These are phyloP conservation scores for Poicephalus gulielmi DNA, from an alignment of 2,113 vertebrate species.

Conservation along the genomic window DNA sequence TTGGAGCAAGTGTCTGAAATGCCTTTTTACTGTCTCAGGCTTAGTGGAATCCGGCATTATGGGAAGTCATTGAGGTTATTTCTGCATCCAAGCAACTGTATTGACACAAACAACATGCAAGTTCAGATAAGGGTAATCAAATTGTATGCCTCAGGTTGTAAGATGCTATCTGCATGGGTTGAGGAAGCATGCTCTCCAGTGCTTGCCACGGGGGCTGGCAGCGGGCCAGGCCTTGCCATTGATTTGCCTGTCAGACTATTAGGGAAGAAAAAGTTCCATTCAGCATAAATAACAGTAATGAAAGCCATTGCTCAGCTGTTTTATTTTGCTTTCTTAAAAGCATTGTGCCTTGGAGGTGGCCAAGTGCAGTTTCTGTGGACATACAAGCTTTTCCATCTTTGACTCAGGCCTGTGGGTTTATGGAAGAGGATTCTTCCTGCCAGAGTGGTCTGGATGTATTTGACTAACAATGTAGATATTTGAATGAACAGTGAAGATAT, in stretches of 20 bases:
- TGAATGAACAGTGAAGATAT: background rate
- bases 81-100: background rate
- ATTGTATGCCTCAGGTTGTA: background rate
- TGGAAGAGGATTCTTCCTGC: background rate
- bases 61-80: background rate
- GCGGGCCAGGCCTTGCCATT: background rate
- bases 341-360: background rate
- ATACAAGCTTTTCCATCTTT: background rate
- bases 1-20: background rate
- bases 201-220: background rate
- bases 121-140: constrained; percentile 25
- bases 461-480: background rate
- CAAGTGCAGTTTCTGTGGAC: background rate
- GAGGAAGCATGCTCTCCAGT: background rate
- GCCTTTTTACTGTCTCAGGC: background rate
- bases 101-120: background rate
- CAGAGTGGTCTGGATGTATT: background rate
- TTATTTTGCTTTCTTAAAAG: background rate
- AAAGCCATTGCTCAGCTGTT: background rate
- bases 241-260: background rate
- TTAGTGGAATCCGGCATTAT: background rate
- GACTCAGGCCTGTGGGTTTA: background rate
- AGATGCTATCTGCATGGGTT: background rate
- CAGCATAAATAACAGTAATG: background rate
- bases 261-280: background rate